Evolutionary conservation across 2,113 vertebrate genomes (phyloP).

Genomic region (Solenodon paradoxus): DNA sequence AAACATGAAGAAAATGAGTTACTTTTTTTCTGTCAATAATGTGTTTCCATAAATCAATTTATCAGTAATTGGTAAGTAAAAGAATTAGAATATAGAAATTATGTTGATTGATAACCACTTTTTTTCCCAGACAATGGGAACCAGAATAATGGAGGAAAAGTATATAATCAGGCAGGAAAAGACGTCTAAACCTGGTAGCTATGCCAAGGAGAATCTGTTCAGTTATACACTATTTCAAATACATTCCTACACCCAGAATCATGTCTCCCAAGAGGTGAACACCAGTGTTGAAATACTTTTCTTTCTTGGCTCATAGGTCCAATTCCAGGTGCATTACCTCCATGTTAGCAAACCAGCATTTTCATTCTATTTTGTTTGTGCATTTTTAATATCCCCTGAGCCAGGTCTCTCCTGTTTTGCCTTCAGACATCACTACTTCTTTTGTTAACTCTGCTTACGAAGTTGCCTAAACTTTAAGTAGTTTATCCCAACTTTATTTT

Average conservation of each 20-base stretch:
- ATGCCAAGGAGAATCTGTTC: not conserved
- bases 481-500: not conserved
- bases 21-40: not conserved
- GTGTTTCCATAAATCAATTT: not conserved
- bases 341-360: not conserved
- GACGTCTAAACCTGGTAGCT: not conserved
- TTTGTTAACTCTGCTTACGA: slow-evolving; percentile 21
- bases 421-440: slow-evolving; percentile 29
- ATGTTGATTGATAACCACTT: not conserved
- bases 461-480: slow-evolving; percentile 12
- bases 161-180: not conserved
- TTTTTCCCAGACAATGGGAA: not conserved
- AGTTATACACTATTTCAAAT: not conserved
- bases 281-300: not conserved
- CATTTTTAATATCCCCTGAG: slow-evolving; percentile 48
- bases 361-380: slow-evolving; percentile 5
- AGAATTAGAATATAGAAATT: not conserved
- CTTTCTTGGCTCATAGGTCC: not conserved
- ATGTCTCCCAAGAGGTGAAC: not conserved
- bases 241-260: not conserved
- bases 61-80: not conserved
- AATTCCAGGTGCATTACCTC: not conserved
- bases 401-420: not conserved
- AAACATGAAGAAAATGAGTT: not conserved
- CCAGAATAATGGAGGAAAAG: not conserved